phyloP scores from a whole-genome alignment of 2,888 invertebrate genomes.

The Torymus auratus region DNA sequence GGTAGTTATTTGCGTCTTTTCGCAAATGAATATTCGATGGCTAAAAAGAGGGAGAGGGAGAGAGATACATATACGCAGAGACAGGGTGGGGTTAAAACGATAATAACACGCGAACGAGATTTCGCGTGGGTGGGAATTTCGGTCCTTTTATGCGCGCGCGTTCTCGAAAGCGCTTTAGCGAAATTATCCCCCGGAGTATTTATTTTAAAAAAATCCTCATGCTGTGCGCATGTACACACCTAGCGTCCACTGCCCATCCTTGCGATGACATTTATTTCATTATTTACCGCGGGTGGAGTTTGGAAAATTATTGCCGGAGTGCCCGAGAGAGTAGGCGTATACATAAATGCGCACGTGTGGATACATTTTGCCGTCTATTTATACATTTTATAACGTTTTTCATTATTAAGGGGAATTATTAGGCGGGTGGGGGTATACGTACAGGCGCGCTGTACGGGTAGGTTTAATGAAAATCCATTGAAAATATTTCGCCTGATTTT shows the following conservation, averaged over 20 bases:
- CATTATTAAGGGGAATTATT: constrained; percentile 14
- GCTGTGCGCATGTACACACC: not conserved
- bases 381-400: constrained; percentile 6
- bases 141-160: constrained; percentile 20
- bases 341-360: not conserved
- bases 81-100: not conserved
- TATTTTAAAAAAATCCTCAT: too few relatives aligned
- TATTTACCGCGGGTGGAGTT: constrained; percentile 19
- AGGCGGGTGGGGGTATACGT: not conserved
- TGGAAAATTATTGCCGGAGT: constrained; percentile 26
- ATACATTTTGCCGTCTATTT: too few relatives aligned
- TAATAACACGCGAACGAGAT: constrained; percentile 17
- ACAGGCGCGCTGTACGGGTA: too few relatives aligned
- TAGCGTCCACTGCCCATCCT: not conserved
- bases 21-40: constrained; percentile 47
- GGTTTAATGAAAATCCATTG: too few relatives aligned
- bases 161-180: constrained; percentile 27
- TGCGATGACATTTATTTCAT: constrained; percentile 41
- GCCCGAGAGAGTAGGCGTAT: not conserved
- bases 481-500: too few relatives aligned
- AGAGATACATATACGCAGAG: not conserved
- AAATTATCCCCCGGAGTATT: constrained; percentile 20
- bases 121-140: not conserved
- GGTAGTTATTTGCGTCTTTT: constrained; percentile 49
- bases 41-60: not conserved